Evolutionary conservation across 2,888 invertebrate species (phyloP), one percentile per base, ranked within the genome.

Genomic region (Amblyjoppa fuscipennis): DNA sequence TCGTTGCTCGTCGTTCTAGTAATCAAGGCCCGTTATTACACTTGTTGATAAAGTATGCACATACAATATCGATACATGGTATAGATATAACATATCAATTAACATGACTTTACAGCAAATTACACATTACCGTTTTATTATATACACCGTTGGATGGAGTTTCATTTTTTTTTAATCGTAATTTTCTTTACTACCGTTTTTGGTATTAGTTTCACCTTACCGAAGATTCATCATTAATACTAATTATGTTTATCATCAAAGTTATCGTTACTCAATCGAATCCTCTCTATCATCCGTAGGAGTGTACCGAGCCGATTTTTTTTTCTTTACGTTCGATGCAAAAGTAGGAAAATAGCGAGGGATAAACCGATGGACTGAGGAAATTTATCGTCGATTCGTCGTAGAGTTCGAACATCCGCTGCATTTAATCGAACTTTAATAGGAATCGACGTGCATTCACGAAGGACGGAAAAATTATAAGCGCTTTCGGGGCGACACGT

Each of bases 261-360:
- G 28, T 81, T 53, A 68, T 38, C 56, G 28, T 41, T 51, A 68
- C 53, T 68, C 77, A 25, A 68, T 68, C 64, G 56, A 66, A 64
- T 20, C 38, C 34, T n/a, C 53, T 38, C 45, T 76, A 66, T 53
- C 38, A 66, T 66, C 20, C 76, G 51, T 20, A 66, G 38, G 38
- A 64, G 59, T 64, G 53, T 53, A 16, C 45, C 68, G 49, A 59
- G 45, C 70, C 38, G 69, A 77, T 38, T 49, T 61, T 61, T 28
- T 16, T 41, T 51, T 20, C 13, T 41, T 51, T 88, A 73, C 16
- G 82, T 78, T 89, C 82, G 80, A 90, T 91, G 91, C 88, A 92
- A 92, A 92, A 92, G 91, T 92, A 92, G 89, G 91, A 92, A 92
- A 92, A 92, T 91, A 91, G 90, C 90, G 88, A 88, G 88, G 77